These are phyloP conservation scores for Drosophila macrospina DNA, from an alignment of 2,888 invertebrate species.

Conservation along the genomic window DNA sequence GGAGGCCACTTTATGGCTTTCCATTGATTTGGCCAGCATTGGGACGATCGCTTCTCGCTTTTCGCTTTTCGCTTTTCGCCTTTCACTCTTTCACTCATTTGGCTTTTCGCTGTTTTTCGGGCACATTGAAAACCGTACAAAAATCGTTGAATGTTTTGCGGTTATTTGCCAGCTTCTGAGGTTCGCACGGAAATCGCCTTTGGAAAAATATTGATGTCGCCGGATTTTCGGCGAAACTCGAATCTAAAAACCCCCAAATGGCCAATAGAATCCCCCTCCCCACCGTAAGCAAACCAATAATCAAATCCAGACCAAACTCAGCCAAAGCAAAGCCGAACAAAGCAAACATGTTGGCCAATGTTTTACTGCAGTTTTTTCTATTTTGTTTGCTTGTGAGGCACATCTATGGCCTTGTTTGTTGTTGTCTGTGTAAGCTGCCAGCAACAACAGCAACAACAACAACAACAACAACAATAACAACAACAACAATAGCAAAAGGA, in stretches of 20 bases:
- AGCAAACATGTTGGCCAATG: conserved; percentile 52
- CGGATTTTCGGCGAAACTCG: conserved; percentile 29
- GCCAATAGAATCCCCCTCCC: conserved; percentile 1
- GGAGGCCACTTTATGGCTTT: conserved; percentile 69
- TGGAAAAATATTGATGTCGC: conserved; percentile 73
- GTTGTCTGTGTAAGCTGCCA: conserved; percentile 47
- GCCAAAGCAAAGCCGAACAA: background rate
- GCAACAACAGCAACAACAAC: conserved; percentile 28
- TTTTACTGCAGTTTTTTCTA: conserved; percentile 79
- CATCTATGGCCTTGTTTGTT: conserved; percentile 53
- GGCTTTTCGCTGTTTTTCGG: background rate
- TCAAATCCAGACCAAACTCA: conserved; percentile 12
- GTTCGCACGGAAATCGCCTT: conserved; percentile 62
- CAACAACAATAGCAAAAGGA: background rate
- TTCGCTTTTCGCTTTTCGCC: conserved; percentile 4
- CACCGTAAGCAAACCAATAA: conserved; percentile 23
- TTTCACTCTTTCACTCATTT: conserved; percentile 2
- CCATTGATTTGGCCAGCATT: conserved; percentile 58
- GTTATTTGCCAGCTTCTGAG: conserved; percentile 51
- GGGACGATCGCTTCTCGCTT: conserved; percentile 22
- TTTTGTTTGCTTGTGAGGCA: conserved; percentile 65
- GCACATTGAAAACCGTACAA: conserved; percentile 55
- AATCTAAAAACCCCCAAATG: conserved; percentile 10
- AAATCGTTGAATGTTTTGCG: conserved; percentile 66
- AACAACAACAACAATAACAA: conserved; percentile 43